Base-by-base conservation (phyloP, 2,797 vertebrate species). In the Sebastes iracundus region DNA sequence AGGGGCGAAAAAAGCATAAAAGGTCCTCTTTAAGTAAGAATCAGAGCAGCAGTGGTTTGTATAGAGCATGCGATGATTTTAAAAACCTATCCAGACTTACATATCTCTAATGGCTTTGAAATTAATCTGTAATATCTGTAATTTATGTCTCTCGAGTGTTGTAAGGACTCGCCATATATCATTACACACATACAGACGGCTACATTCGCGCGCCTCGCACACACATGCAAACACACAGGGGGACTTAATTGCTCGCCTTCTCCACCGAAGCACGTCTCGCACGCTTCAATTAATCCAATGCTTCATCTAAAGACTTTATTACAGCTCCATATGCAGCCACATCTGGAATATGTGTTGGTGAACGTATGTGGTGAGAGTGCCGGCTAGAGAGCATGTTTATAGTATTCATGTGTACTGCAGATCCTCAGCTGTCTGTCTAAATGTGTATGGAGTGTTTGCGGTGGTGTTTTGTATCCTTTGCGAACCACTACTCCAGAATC, bases 231-330 rank as follows among this genome's bases (percentile, higher is more conserved):
- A 87, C 76, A 73, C 87, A 76, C 72, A 60, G 72, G 78, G 67
- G 79, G 77, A 53, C 87, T 93, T 95, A 95, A 96, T 95, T 94
- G 92, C 86, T 84, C 52, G 70, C 87, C 69, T 85, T 88, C 92
- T 90, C 85, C 77, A 61, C 72, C 70, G 73, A 61, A 90, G 87
- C 92, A 87, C 69, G 71, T 85, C 90, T 90, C 72, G 35, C 89
- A 88, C 80, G 85, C 93, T 94, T 95, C 93, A 94, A 93, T 95
- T 95, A 95, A 90, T 90, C 83, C 82, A 73, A 56, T 73, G 85
- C 88, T 88, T 90, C 82, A 93, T 92, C 83, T 92, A 72, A 93
- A 90, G 91, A 93, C 91, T 94, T 95, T 86, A 94, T 96, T 93
- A 93, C 75, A n/a, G 77, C 90, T 90, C 93, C 90, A 90, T 92